Base-by-base conservation (phyloP, 2,113 vertebrate genomes). In the Nibea albiflora region DNA sequence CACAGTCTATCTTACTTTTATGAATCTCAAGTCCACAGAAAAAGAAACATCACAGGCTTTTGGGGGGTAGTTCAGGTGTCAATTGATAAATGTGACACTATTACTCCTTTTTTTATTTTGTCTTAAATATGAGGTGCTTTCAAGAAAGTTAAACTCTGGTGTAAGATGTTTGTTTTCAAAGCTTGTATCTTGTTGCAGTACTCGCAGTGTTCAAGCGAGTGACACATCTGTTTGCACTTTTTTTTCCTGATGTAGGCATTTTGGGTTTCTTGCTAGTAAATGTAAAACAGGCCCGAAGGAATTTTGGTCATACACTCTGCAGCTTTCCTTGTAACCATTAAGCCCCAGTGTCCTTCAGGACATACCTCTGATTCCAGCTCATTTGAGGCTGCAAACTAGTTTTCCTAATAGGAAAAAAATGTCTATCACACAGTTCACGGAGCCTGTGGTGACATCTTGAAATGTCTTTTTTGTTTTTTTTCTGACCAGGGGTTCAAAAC, bases 161-260 rank as follows among this genome's bases (percentile, higher is more conserved):
- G 9, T 6, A 58, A 42, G 12, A 52, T 31, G 52, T 53, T 14
- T 6, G 4, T 56, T 49, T 49, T 78, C 4, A 65, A 8, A 20
- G 46, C 56, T 20, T 52, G 24, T 56, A 20, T 35, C 44, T 77
- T 80, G 79, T 65, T 69, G 73, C 84, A 28, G 71, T 72, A 28
- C 52, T 84, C 16, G 22, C 76, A 73, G 81, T 73, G 35, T 76
- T 77, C 83, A 77, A 81, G 61, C 76, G 76, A 75, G 73, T 86
- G 78, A 84, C 86, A 87, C 92, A 94, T 94, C 90, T 94, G 92
- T 92, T 93, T 85, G 81, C 81, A 57, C 87, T 71, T 93, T 90
- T 89, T 79, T 69, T 50, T 66, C 8, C 35, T 53, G 11, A 46
- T 73, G 79, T 58, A 76, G 76, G 66, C 79, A 58, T 89, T 39